These are phyloP conservation scores for Monochamus saltuarius DNA, from an alignment of 1,140 invertebrate species.

Conservation along the genomic window DNA sequence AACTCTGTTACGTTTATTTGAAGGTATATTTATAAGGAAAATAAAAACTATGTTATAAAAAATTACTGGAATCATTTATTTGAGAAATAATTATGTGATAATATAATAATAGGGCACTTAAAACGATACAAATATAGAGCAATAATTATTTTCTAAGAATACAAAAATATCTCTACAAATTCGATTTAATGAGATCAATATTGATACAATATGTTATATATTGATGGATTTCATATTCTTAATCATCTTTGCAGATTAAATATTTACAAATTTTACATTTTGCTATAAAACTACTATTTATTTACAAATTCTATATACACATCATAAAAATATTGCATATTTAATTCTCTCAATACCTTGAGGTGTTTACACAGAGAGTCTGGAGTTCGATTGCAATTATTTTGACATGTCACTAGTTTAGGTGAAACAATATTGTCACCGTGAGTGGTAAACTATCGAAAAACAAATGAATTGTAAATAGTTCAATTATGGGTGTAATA, in stretches of 20 bases:
- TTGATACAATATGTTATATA: constrained; percentile 4
- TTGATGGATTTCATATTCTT: constrained; percentile 2
- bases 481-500: no score
- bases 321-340: background rate
- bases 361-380: background rate
- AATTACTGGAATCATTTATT: background rate
- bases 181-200: constrained; percentile 10
- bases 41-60: background rate
- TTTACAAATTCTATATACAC: no score
- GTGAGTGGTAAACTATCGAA: no score
- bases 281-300: background rate
- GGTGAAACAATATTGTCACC: no score
- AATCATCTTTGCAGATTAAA: background rate
- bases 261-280: constrained; percentile 1
- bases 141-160: constrained; percentile 2
- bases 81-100: background rate
- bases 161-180: constrained; percentile 12
- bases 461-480: no score
- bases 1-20: background rate
- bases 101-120: background rate
- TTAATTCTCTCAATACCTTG: background rate
- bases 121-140: background rate
- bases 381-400: background rate
- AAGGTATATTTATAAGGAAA: background rate
- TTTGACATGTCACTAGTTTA: no score